Conservation (phyloP, 2,797 vertebrate species). For the Acipenser oxyrinchus region DNA sequence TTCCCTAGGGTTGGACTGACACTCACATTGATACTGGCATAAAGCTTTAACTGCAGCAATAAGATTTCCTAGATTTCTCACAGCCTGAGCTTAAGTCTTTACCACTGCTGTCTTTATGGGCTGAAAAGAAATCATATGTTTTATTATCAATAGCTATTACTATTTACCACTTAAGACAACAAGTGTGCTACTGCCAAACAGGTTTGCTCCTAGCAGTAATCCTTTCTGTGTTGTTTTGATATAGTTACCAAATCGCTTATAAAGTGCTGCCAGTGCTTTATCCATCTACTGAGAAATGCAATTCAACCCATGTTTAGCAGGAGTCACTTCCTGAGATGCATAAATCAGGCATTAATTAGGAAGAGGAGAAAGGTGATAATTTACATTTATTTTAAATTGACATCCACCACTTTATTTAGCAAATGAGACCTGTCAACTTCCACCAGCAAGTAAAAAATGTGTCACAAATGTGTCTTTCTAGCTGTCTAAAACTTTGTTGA, state of each 20-base stretch:
- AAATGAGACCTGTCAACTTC: slow-evolving; percentile 54
- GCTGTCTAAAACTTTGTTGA: slow-evolving; percentile 46
- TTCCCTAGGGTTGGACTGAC: too few species aligned
- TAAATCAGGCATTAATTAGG: slow-evolving; percentile 53
- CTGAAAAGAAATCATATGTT: background rate
- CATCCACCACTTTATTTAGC: slow-evolving; percentile 49
- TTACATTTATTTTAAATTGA: slow-evolving; percentile 61
- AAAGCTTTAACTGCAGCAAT: too few species aligned
- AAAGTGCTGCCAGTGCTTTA: background rate
- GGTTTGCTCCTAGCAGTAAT: background rate
- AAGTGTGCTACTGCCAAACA: background rate
- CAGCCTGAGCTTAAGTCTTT: too few species aligned
- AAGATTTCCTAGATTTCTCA: too few species aligned
- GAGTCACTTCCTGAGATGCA: slow-evolving; percentile 23
- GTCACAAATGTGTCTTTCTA: slow-evolving; percentile 55
- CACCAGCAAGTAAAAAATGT: slow-evolving; percentile 50
- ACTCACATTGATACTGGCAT: too few species aligned
- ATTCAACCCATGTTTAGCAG: background rate
- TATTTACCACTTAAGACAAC: background rate
- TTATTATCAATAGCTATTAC: background rate
- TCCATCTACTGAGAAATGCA: background rate
- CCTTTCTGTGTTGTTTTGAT: background rate
- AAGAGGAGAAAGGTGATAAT: slow-evolving; percentile 56
- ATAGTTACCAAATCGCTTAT: background rate
- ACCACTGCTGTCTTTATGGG: too few species aligned